phyloP scores from a whole-genome alignment of 1,140 invertebrate species.

The Gonatopus flavifemur region DNA sequence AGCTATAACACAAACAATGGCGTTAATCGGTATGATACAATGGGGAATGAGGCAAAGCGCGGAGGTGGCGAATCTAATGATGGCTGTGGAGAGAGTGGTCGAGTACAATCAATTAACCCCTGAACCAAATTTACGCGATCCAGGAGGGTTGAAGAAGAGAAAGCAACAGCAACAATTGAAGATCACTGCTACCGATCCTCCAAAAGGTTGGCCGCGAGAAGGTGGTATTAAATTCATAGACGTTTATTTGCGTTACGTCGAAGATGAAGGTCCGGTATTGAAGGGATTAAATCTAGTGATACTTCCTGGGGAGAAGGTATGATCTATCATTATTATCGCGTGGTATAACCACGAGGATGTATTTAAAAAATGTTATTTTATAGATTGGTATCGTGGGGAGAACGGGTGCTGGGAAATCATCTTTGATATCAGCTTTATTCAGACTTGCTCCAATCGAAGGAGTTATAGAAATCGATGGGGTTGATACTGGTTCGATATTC shows the following conservation, averaged over 20 bases:
- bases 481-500: constrained; percentile 64
- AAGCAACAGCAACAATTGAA: constrained; percentile 36
- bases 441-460: constrained; percentile 67
- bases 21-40: constrained; percentile 68
- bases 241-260: constrained; percentile 61
- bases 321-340: neutral
- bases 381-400: constrained; percentile 82
- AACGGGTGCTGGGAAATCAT: constrained; percentile 91
- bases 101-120: constrained; percentile 70
- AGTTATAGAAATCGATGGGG: constrained; percentile 66
- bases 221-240: constrained; percentile 66
- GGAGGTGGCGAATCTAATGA: constrained; percentile 80
- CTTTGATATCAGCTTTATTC: constrained; percentile 81
- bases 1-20: constrained; percentile 62
- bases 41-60: constrained; percentile 74
- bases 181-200: constrained; percentile 36
- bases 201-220: constrained; percentile 70
- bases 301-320: constrained; percentile 54
- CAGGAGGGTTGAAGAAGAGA: constrained; percentile 49
- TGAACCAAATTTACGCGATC: constrained; percentile 60
- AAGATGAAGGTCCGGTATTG: constrained; percentile 60
- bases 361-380: neutral
- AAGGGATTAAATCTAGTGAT: constrained; percentile 62
- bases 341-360: too few relatives aligned
- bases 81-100: constrained; percentile 76